Base-by-base conservation (phyloP, 2,113 vertebrate genomes). In the Rhagologus leucostigma region DNA sequence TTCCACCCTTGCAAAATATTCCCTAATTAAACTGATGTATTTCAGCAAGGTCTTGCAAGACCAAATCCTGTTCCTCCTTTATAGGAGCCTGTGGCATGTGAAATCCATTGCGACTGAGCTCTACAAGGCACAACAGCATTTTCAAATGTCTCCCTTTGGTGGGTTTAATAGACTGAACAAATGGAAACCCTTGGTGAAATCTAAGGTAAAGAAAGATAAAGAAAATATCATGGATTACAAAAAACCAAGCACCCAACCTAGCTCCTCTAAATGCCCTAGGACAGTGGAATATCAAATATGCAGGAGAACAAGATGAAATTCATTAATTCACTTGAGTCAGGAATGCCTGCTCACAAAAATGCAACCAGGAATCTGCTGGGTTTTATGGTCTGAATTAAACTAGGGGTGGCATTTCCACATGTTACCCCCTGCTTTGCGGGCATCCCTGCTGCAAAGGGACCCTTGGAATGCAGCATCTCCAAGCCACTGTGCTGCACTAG, bases 11-110 rank as follows among this genome's bases (percentile, higher is more conserved):
- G 63, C 74, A 91, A 95, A 94, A 89, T 57, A 94, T 78, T 71
- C 59, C 52, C 86, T 93, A 95, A 96, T 96, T 94, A 95, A 95
- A 65, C 76, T 49, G 88, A 93, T 90, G 71, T 76, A 93, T 96
- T 93, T 94, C 95, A 89, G 64, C 60, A 55, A 84, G 57, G 71
- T 57, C 84, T 90, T 73, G 64, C 0, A 0, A 83, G 77, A 79
- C 78, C 59, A 84, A 89, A 81, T n/a, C 84, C 27, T 5, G 3
- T 85, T 87, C 76, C 52, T 75, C 41, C 74, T 79, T 65, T 32
- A 12, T 21, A 78, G 52, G 33, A 76, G 42, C 0, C n/a, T n/a
- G 0, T 65, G 79, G 59, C 52, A 52, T 80, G 41, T 87, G 83
- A 87, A 93, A 86, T 88, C 37, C 16, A 1, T 76, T 44, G 56